Conservation (phyloP, 2,113 vertebrate genomes). For the Silurus glanis region DNA sequence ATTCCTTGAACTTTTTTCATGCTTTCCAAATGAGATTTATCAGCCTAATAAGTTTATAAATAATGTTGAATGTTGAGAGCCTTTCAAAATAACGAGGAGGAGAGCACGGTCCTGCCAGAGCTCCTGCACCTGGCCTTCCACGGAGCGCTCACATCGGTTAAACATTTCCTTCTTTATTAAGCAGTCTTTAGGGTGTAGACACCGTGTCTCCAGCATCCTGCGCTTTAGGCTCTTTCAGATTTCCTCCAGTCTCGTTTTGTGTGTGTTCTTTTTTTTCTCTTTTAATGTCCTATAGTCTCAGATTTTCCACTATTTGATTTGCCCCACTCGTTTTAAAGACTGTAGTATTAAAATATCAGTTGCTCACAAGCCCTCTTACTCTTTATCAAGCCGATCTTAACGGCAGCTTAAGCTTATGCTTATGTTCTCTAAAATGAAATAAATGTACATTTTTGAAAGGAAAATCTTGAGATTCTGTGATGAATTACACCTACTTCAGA, state of each 20-base stretch:
- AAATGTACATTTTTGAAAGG: not conserved
- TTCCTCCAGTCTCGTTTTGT: conserved; percentile 41
- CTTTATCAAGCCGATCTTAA: conserved; percentile 18
- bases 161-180: conserved; percentile 62
- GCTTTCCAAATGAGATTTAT: conserved; percentile 51
- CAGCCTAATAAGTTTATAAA: conserved; percentile 58
- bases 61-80: conserved; percentile 51
- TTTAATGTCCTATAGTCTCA: conserved; percentile 40
- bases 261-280: conserved; percentile 19
- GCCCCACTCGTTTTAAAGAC: not conserved
- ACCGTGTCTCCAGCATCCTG: conserved; percentile 56
- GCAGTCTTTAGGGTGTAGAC: conserved; percentile 54
- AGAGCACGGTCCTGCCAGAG: conserved; percentile 45
- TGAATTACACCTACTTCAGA: not conserved
- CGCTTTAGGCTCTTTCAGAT: conserved; percentile 53
- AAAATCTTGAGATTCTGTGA: conserved; percentile 4
- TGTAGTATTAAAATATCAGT: conserved; percentile 29
- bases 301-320: conserved; percentile 42
- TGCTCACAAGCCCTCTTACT: not conserved
- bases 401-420: not conserved
- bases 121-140: conserved; percentile 52
- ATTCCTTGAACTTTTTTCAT: conserved; percentile 31
- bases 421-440: not conserved
- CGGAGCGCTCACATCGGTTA: conserved; percentile 54
- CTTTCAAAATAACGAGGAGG: conserved; percentile 48